Conservation (phyloP, 2,113 vertebrate species). For the Muntiacus reevesi region DNA sequence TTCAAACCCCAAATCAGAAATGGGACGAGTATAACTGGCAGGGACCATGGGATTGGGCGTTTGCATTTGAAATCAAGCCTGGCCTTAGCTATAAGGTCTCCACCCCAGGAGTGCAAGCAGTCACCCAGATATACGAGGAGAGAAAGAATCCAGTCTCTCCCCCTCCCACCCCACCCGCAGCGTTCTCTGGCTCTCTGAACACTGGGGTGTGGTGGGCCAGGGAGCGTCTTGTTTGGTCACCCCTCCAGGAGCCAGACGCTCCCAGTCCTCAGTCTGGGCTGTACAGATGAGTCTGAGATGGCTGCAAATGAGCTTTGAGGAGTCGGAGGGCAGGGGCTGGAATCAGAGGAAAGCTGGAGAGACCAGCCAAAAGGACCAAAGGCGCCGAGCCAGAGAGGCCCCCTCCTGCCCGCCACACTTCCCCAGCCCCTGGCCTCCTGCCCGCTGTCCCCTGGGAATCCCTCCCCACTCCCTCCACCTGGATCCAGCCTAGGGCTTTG, state of each 20-base stretch:
- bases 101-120: not conserved
- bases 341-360: not conserved
- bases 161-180: no score
- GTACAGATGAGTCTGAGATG: not conserved
- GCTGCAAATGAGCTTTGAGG: not conserved
- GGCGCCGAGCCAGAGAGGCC: constrained; percentile 37
- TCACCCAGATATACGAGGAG: not conserved
- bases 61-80: not conserved
- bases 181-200: not conserved
- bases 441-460: not conserved
- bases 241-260: not conserved
- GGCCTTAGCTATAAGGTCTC: not conserved
- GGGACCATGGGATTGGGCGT: not conserved
- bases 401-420: constrained; percentile 34
- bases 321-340: not conserved
- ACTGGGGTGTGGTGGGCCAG: not conserved
- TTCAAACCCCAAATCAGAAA: constrained; percentile 29
- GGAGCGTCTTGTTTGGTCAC: not conserved
- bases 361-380: not conserved
- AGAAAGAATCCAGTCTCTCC: not conserved
- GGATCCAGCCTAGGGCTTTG: not conserved
- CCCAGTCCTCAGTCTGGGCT: not conserved
- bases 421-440: constrained; percentile 10
- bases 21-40: not conserved
- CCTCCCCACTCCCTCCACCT: not conserved